Percentiles rank a stretch among this genome's conserved stretches.
phyloP scores from a whole-genome alignment of 2,113 vertebrate species.

The Hyperopisus bebe region DNA sequence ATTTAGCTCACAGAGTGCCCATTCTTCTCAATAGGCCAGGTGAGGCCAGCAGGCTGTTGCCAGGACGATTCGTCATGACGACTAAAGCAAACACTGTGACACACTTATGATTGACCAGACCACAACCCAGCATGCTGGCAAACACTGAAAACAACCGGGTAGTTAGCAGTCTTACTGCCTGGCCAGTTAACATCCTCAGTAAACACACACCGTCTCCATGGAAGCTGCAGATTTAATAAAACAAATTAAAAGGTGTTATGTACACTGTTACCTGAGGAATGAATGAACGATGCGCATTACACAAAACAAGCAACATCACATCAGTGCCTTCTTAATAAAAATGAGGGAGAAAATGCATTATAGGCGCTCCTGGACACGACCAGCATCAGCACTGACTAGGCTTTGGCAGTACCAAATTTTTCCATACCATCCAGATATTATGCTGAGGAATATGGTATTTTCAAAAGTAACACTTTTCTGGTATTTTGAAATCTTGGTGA shows the following conservation, averaged over 20 bases:
- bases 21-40: slow-evolving; percentile 38
- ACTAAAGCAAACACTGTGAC: slow-evolving; percentile 28
- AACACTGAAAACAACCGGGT: background rate
- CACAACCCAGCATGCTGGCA: background rate
- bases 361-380: background rate
- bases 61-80: slow-evolving; percentile 34
- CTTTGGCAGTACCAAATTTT: background rate
- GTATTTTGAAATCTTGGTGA: background rate
- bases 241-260: background rate
- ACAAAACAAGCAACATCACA: background rate
- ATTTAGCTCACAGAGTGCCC: slow-evolving; percentile 1
- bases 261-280: background rate
- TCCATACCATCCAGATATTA: background rate
- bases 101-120: background rate
- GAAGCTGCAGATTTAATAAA: background rate
- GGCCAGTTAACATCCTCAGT: background rate
- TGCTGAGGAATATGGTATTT: background rate
- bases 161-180: background rate
- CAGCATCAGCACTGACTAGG: background rate
- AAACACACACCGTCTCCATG: background rate
- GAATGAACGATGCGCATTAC: background rate
- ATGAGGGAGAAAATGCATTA: background rate
- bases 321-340: background rate
- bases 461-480: background rate
- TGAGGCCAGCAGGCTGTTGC: slow-evolving; percentile 34